Percentiles rank a stretch among this genome's conserved stretches.
Conservation (phyloP, 2,888 invertebrate species). For the Pyrrhosoma nymphula region DNA sequence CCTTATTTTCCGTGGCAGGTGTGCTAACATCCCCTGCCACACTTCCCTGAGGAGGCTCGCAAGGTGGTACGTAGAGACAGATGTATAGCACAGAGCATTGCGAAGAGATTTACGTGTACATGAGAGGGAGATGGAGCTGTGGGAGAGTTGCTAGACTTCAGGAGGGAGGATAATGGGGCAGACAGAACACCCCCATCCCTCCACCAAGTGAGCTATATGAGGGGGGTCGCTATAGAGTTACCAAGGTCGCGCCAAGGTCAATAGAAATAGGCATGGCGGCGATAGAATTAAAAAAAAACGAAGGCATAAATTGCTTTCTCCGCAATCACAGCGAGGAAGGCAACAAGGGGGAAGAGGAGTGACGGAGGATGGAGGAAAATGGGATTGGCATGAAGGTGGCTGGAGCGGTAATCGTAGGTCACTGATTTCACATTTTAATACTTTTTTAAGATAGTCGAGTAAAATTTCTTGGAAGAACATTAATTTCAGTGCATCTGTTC, state of each 20-base stretch:
- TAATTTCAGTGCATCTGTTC: too few species aligned
- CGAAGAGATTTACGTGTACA: too few species aligned
- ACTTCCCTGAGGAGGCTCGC: too few species aligned
- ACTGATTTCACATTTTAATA: too few species aligned
- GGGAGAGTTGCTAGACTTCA: not conserved
- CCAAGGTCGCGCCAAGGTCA: slow-evolving; percentile 27
- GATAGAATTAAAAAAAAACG: not conserved
- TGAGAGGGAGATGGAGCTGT: too few species aligned
- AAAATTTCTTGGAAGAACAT: too few species aligned
- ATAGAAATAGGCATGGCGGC: not conserved
- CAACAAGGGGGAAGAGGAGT: not conserved
- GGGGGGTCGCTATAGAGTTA: not conserved
- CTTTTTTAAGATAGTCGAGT: too few species aligned
- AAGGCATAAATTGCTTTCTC: not conserved
- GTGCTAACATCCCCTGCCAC: too few species aligned
- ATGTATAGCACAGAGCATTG: too few species aligned
- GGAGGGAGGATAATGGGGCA: not conserved
- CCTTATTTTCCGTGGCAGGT: too few species aligned
- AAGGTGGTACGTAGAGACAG: too few species aligned
- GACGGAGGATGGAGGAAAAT: not conserved
- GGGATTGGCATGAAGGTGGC: not conserved
- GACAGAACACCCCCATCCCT: too few species aligned
- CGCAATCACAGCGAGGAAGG: not conserved
- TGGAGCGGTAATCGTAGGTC: not conserved
- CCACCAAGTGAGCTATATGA: not conserved